Percentiles rank a stretch among this genome's conserved stretches.
Conservation (phyloP, 2,113 vertebrate species). For the Atrichornis clamosus region DNA sequence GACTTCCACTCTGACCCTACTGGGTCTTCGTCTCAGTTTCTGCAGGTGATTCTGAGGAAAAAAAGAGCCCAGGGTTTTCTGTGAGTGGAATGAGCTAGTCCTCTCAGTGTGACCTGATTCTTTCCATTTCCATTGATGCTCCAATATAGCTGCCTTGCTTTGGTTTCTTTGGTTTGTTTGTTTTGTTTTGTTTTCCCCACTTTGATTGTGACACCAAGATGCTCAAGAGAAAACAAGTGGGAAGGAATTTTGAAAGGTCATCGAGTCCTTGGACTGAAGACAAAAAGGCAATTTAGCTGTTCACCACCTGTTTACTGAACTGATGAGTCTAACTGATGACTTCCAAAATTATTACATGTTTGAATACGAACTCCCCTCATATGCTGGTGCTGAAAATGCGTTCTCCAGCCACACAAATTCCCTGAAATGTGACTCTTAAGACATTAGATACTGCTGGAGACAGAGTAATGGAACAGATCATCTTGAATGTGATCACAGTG, state of each 20-base stretch:
- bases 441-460: not conserved
- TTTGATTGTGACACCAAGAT: not conserved
- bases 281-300: not conserved
- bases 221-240: not conserved
- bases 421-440: not conserved
- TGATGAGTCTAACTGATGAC: not conserved
- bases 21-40: not conserved
- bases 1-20: not conserved
- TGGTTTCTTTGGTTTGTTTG: not conserved
- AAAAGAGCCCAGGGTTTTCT: not conserved
- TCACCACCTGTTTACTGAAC: not conserved
- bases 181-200: not conserved
- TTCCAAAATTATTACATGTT: not conserved
- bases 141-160: not conserved
- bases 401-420: not conserved
- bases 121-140: not conserved
- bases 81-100: not conserved
- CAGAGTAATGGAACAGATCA: not conserved
- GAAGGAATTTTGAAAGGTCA: not conserved
- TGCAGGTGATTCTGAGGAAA: not conserved
- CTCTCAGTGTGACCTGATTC: not conserved
- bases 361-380: not conserved
- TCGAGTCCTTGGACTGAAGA: not conserved
- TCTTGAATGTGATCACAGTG: accelerated
- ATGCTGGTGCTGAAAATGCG: not conserved